phyloP scores from a whole-genome alignment of 64 coral and sea anemone species.

The Orbicella faveolata region DNA sequence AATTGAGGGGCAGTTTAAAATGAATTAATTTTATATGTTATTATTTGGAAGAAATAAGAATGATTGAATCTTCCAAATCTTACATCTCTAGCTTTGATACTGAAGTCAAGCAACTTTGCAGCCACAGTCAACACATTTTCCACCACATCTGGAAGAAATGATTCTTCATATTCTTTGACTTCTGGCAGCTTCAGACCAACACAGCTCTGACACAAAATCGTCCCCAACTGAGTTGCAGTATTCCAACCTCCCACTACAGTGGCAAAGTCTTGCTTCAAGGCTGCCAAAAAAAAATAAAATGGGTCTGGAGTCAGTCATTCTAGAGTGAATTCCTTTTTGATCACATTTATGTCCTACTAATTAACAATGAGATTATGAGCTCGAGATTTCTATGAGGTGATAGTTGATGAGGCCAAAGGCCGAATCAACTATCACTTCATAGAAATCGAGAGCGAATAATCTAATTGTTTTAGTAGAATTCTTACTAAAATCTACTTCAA shows the following conservation, averaged over 20 bases:
- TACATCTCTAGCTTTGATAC: slow-evolving; percentile 51
- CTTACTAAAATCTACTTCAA: no score
- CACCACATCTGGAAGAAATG: slow-evolving; percentile 83
- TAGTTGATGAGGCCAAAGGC: no score
- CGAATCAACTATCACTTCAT: no score
- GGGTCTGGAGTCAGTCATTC: not conserved
- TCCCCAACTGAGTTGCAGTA: slow-evolving; percentile 80
- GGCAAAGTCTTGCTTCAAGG: slow-evolving; percentile 90
- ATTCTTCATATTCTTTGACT: slow-evolving; percentile 57
- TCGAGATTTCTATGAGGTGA: no score
- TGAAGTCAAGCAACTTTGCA: slow-evolving; percentile 80
- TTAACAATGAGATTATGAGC: no score
- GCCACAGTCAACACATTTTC: slow-evolving; percentile 82
- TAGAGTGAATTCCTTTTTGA: not conserved
- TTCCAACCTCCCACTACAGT: slow-evolving; percentile 78
- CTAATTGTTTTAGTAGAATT: no score
- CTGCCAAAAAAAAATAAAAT: slow-evolving; percentile 28
- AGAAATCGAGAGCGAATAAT: no score
- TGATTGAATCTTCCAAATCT: not conserved
- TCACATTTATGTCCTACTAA: no score
- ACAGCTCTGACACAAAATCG: slow-evolving; percentile 91
- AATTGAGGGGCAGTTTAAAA: no score
- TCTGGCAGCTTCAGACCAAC: slow-evolving; percentile 67
- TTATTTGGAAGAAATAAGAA: no score
- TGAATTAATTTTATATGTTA: no score